Conservation (phyloP, 1,140 invertebrate species). For the Drosophila triauraria region DNA sequence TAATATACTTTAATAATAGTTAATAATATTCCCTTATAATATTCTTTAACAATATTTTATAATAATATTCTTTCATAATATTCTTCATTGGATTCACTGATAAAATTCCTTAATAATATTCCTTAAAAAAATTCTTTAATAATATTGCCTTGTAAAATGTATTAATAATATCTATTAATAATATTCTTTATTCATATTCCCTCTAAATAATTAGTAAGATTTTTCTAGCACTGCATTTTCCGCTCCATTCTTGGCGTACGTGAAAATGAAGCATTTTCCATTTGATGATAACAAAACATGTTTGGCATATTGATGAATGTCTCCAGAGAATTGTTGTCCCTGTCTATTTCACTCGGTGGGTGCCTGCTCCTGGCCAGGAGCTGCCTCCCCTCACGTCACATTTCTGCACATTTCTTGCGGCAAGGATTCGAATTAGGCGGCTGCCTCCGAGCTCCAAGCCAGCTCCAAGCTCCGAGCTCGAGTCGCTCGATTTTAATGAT, state of each 20-base stretch:
- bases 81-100: too few species aligned
- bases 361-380: constrained; percentile 15
- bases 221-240: neutral
- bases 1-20: too few species aligned
- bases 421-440: constrained; percentile 80
- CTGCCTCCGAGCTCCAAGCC: constrained; percentile 19
- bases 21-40: too few species aligned
- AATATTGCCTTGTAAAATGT: too few species aligned
- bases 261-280: constrained; percentile 81
- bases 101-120: too few species aligned
- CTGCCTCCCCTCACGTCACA: neutral
- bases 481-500: constrained; percentile 75
- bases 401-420: constrained; percentile 59
- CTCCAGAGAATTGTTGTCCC: constrained; percentile 69
- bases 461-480: neutral
- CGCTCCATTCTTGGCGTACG: constrained; percentile 58
- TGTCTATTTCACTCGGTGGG: constrained; percentile 30
- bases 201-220: accelerated
- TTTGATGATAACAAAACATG: constrained; percentile 83
- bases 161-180: too few species aligned
- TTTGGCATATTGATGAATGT: constrained; percentile 83
- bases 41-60: too few species aligned
- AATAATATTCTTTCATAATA: too few species aligned
- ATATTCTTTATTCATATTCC: too few species aligned
- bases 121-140: too few species aligned